phyloP scores from a whole-genome alignment of 2,113 vertebrate species.

The Myiozetetes cayanensis region DNA sequence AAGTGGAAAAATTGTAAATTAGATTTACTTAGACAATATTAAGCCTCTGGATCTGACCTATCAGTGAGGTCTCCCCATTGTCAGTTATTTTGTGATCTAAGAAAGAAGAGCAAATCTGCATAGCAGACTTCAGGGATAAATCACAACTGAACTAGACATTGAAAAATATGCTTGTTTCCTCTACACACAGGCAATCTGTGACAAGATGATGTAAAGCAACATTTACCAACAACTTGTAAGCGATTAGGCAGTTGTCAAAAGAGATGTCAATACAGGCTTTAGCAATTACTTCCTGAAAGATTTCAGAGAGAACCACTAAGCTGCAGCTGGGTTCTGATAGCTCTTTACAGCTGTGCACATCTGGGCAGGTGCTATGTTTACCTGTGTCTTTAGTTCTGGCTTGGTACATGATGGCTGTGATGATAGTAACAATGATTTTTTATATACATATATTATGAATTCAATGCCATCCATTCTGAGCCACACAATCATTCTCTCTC shows the following conservation, averaged over 20 bases:
- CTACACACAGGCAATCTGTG: background rate
- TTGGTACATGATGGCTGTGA: rapidly evolving
- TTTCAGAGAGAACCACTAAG: background rate
- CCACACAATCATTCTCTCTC: background rate
- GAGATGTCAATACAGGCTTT: background rate
- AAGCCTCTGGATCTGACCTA: background rate
- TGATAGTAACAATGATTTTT: background rate
- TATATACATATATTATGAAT: background rate
- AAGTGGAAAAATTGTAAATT: background rate
- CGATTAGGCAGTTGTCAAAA: conserved; percentile 20
- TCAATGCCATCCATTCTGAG: background rate
- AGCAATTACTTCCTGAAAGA: background rate
- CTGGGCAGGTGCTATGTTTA: background rate
- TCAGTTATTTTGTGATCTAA: background rate
- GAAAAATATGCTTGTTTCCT: background rate
- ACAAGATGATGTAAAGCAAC: conserved; percentile 19
- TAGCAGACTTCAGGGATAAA: background rate
- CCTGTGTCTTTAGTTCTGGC: background rate
- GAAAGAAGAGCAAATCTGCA: background rate
- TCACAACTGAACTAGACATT: background rate
- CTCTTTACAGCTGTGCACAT: background rate
- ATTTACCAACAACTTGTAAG: conserved; percentile 11
- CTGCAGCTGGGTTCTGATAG: background rate
- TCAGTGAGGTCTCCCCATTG: background rate
- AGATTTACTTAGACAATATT: background rate